Evolutionary conservation across 2,797 vertebrate genomes (phyloP), one percentile per base, ranked within the genome.

Genomic region (Crotalus adamanteus): DNA sequence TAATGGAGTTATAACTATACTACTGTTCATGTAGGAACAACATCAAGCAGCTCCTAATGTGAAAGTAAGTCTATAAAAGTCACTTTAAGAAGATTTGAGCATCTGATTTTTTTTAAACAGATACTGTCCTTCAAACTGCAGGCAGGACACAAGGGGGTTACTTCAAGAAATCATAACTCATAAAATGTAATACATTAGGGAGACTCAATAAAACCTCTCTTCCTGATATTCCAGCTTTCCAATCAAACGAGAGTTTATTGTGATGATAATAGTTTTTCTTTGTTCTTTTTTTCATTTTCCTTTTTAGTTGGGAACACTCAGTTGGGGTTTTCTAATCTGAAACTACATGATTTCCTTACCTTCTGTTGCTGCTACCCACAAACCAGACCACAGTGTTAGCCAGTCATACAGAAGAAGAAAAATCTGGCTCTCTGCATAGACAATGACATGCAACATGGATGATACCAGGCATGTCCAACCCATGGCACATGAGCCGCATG

Each of bases 371-470:
- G 47, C 28, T 63, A 31, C 51, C 56, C 11, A n/a, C 8, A 86
- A n/a, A 91, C 47, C 83, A 86, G 3, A n/a, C 26, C 73, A 85
- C 59, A 59, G 14, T 22, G 37, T 91, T 90, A 90, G 63, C n/a
- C 22, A 85, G 56, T 57, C 9, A 26, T 59, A 55, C 22, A 13
- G 8, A 31, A 47, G 28, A n/a, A 20, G 25, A 60, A 9, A 60
- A 91, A 25, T 83, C 57, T 83, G 56, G 8, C 20, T 59, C 42
- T 37, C 26, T n/a, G 88, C 91, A 87, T 56, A 63, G 0, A 0
- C 92, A 93, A 90, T 28, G 92, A 12, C 93, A 1, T 4, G 56
- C 28, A 85, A 92, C 60, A 47, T 86, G 57, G 65, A 92, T 92
- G 89, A 86, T 57, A 16, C 3, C 55, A 73, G n/a, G 31, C n/a